phyloP scores from a whole-genome alignment of 2,888 invertebrate genomes.

The Julus scanicus region DNA sequence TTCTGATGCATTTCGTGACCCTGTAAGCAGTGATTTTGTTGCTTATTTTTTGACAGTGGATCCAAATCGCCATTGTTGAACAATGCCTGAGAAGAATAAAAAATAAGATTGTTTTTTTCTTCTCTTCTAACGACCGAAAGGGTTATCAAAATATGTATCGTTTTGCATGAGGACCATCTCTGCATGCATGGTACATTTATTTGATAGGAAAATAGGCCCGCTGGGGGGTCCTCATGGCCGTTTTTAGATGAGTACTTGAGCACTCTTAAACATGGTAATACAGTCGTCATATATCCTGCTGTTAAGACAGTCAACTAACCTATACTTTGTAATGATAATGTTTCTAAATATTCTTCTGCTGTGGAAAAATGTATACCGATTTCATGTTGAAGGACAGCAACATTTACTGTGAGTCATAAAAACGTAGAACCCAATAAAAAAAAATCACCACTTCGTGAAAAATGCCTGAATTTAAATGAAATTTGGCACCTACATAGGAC shows the following conservation, averaged over 20 bases:
- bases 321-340: too few relatives aligned
- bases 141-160: conserved; percentile 23
- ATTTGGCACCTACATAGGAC: too few relatives aligned
- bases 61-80: not conserved
- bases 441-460: too few relatives aligned
- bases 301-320: not conserved
- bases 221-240: not conserved
- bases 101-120: not conserved
- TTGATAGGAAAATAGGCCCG: not conserved
- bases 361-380: too few relatives aligned
- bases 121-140: not conserved
- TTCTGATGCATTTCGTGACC: conserved; percentile 23
- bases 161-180: not conserved
- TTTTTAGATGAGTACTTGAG: not conserved
- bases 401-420: too few relatives aligned
- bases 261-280: not conserved
- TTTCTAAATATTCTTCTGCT: too few relatives aligned
- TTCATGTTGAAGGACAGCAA: too few relatives aligned
- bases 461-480: too few relatives aligned
- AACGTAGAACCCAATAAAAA: too few relatives aligned
- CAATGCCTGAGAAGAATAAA: not conserved
- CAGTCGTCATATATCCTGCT: conserved; percentile 8
- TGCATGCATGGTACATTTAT: not conserved
- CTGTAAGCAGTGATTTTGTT: not conserved
- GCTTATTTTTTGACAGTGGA: not conserved